Base-by-base conservation (phyloP, 1,140 invertebrate species). In the Pogonognathellus flavescens region DNA sequence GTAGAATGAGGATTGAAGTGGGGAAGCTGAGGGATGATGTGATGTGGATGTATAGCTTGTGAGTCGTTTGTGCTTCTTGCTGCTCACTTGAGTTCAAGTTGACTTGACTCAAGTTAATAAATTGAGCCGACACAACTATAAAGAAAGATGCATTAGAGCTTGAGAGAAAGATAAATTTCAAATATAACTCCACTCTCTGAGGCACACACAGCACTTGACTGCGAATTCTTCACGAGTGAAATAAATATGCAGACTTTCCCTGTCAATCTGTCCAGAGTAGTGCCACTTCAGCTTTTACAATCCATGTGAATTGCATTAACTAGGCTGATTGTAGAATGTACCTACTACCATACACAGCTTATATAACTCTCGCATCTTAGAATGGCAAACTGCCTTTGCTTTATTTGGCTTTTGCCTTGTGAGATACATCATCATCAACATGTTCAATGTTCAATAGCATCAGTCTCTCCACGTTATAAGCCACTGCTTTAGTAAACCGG, bases 91-190 rank as follows among this genome's bases (percentile, higher is more conserved):
- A 76, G 22, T 76, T 49, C 22, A 31, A 72, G 31, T 72, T 72
- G 70, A 76, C 70, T 76, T 20, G 70, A 76, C 14, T 76, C 70
- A 31, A 76, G 25, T 76, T 76, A 76, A 76, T 76, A 76, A 76
- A 76, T 76, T 76, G 70, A 31, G 49, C 41, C 41, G 31, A 76
- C 70, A 76, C 70, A 76, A 76, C 70, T 76, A 49, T 50, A 50
- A 50, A 76, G 70, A 76, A 76, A 76, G 70, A 76, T 76, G 70
- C 70, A 76, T 82, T 82, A 55, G 55, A 59, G 31, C 50, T 82
- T 82, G 80, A 82, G 80, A 57, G 80, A 82, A 59, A 82, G 80
- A 59, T 82, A 82, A 59, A 82, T 59, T 59, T 57, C 52, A 57
- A 82, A 82, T 82, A 76, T 76, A 76, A 76, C 70, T 72, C 66